Evolutionary conservation across 1,140 invertebrate species (phyloP), one percentile per base, ranked within the genome.

Genomic region (Caenorhabditis inopinata): DNA sequence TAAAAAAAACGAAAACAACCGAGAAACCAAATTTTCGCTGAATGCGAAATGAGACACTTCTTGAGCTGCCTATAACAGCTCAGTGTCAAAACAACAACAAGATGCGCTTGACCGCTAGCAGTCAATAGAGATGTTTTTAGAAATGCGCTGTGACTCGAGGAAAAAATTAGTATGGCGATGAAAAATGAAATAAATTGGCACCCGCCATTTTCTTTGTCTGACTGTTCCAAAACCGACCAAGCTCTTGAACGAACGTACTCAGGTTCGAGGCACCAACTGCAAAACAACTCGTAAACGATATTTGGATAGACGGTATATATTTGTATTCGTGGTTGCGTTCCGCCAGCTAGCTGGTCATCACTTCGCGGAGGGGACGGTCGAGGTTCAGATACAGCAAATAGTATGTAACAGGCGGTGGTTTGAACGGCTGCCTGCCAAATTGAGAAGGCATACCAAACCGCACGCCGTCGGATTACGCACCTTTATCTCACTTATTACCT

Each of bases 221-320:
- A 38, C 58, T 32, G 58, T 68, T 12, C 58, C 53, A 29, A 62
- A 29, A 42, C 14, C 18, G n/a, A 29, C 0, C n/a, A 32, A 42
- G 58, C 58, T 68, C 58, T 68, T 68, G 58, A 68, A 68, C 58
- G 58, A 68, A 68, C 58, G 32, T n/a, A 68, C 58, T 68, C 58
- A 68, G 58, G 58, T 68, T 68, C 58, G 58, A 68, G 58, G 32
- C 58, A 68, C 58, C 58, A 68, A 68, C 58, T 68, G 58, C 58
- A 68, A 68, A 68, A 68, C 58, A 68, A 68, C 58, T 68, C 58
- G 58, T 68, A 68, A 68, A 68, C 58, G 58, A 68, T 68, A 68
- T 68, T 68, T 68, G 58, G 58, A 68, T 68, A 68, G 58, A 68
- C 58, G 58, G 58, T 68, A 68, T 68, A 42, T 68, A 68, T 68